Base-by-base conservation (phyloP, 2,888 invertebrate species). In the Morpho deidamia region DNA sequence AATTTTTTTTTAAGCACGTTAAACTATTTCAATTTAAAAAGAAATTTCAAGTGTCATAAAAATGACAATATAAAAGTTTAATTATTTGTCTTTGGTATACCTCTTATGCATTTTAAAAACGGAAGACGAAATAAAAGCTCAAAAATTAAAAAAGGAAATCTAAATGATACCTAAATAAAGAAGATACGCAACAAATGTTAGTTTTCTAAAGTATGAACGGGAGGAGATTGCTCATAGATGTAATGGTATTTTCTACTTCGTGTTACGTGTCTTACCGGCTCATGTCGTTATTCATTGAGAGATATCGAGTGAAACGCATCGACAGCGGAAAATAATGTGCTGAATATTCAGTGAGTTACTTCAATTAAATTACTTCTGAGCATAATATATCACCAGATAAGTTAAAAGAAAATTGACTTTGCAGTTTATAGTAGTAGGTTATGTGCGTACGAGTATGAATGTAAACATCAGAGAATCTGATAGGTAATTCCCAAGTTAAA, bases 251-350 rank as follows among this genome's bases (percentile, higher is more conserved):
- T 51, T 65, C 73, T 0, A 56, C 68, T 0, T 81, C 81, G 0
- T 78, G 75, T 45, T 77, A 68, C 57, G 51, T 70, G 0, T 79
- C 81, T 0, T 80, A 81, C 53, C 68, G 60, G 10, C 10, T 77
- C 8, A 78, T 79, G 78, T 67, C 74, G 5, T 55, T 60, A 33
- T 65, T 76, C 11, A 79, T 81, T 38, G 56, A 65, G 11, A 70
- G 58, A 42, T 68, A 73, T 63, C 68, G 75, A 44, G 63, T 59
- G 45, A 69, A 67, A 60, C 59, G 59, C 49, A 51, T 58, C 42
- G 44, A 56, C 48, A 58, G 34, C 44, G 56, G 50, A 47, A 59
- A 60, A 58, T 57, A 56, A 39, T 39, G 53, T 51, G 46, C 11
- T 49, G 51, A 56, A 54, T 62, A 55, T 55, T 47, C 53, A 59